Conservation (phyloP, 1,140 invertebrate genomes). For the Aphidius ervi region DNA sequence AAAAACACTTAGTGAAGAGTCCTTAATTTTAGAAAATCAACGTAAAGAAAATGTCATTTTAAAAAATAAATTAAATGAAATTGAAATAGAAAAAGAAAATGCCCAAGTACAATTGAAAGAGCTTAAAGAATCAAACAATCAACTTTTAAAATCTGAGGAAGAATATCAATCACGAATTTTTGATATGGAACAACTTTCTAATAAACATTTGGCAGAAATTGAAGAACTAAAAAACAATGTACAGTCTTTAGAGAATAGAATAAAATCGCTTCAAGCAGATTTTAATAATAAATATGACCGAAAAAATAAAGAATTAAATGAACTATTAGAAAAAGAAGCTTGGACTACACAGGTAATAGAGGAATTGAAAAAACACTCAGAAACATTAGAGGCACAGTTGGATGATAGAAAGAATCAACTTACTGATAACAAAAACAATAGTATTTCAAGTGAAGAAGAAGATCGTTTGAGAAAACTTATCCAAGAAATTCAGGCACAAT, state of each 20-base stretch:
- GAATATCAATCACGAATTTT: too few species aligned
- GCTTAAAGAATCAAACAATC: slow-evolving; percentile 34
- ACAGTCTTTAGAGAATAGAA: slow-evolving; percentile 10
- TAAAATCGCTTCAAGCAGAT: not conserved
- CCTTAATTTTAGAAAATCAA: not conserved
- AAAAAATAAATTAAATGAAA: not conserved
- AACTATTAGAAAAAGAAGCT: slow-evolving; percentile 19
- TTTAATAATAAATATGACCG: not conserved
- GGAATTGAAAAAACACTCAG: not conserved
- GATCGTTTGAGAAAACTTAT: slow-evolving; percentile 27
- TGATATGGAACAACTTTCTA: too few species aligned
- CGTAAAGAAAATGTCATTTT: not conserved
- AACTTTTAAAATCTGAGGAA: slow-evolving; percentile 33
- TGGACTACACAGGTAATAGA: slow-evolving; percentile 1
- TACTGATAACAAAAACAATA: not conserved
- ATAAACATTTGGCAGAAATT: not conserved
- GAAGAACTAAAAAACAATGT: slow-evolving; percentile 5
- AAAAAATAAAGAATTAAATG: slow-evolving; percentile 10
- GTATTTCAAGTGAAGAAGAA: not conserved
- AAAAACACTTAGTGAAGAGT: not conserved
- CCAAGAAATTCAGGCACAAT: slow-evolving; percentile 37
- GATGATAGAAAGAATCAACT: slow-evolving; percentile 3
- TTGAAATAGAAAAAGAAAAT: slow-evolving; percentile 1
- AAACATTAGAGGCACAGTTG: not conserved
- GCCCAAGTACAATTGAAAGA: slow-evolving; percentile 25